Conservation (phyloP, 2,113 vertebrate genomes). For the Hylia prasina region DNA sequence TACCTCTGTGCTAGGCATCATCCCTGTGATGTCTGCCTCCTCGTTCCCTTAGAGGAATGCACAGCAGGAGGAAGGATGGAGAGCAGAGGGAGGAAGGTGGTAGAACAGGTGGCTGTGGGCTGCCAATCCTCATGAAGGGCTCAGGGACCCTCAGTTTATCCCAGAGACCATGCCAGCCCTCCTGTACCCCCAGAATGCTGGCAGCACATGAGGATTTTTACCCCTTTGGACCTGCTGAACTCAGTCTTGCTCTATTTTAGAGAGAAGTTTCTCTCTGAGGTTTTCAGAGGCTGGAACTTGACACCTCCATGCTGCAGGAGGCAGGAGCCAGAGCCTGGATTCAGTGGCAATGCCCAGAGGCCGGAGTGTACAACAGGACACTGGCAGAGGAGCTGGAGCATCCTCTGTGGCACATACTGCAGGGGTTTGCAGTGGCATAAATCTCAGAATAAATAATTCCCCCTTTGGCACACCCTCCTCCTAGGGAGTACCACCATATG, state of each 20-base stretch:
- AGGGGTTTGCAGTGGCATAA: background rate
- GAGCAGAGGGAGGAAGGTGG: background rate
- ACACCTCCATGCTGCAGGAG: background rate
- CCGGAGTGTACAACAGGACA: background rate
- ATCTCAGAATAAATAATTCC: background rate
- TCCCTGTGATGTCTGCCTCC: background rate
- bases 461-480: background rate
- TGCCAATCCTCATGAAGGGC: background rate
- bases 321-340: background rate
- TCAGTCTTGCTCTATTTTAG: background rate
- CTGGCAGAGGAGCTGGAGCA: background rate
- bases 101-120: background rate
- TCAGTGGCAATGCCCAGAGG: background rate
- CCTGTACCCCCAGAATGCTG: background rate
- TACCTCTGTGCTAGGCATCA: rapidly evolving
- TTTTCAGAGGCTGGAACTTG: background rate
- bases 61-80: background rate
- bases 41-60: rapidly evolving
- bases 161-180: background rate
- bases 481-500: background rate
- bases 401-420: background rate
- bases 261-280: background rate
- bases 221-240: background rate
- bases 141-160: background rate
- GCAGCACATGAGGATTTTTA: background rate